Percentiles rank a stretch among this genome's conserved stretches.
Conservation (phyloP, 2,113 vertebrate species). For the Chlamydotis undulata region DNA sequence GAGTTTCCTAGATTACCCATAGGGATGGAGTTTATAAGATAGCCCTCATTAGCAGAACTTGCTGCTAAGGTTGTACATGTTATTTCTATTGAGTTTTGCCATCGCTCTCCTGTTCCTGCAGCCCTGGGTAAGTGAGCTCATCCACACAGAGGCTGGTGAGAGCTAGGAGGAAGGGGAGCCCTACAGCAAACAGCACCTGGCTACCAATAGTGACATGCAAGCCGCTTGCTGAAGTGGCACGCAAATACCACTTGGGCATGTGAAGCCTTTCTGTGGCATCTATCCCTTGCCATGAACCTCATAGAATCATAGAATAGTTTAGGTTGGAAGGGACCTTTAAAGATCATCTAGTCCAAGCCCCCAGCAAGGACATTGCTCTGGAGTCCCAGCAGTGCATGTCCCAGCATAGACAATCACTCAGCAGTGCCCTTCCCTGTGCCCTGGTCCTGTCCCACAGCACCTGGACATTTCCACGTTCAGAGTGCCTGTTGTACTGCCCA, state of each 20-base stretch:
- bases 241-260: not conserved
- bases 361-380: not conserved
- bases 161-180: not conserved
- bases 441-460: not conserved
- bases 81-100: not conserved
- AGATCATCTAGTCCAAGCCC: too few relatives aligned
- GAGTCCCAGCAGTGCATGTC: not conserved
- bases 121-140: not conserved
- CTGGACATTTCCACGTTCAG: rapidly evolving
- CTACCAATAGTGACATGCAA: not conserved
- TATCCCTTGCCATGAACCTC: not conserved
- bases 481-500: not conserved
- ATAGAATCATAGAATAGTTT: too few relatives aligned
- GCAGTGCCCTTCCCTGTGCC: not conserved
- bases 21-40: not conserved
- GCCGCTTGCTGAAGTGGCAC: not conserved
- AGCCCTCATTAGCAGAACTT: not conserved
- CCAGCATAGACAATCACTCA: not conserved
- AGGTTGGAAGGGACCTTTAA: too few relatives aligned
- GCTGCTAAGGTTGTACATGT: not conserved
- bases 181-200: not conserved
- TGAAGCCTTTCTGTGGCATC: not conserved
- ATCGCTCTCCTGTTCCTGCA: not conserved
- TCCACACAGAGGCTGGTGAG: not conserved
- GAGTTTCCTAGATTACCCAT: not conserved